Evolutionary conservation across 2,113 vertebrate genomes (phyloP).

Genomic region (Pholis gunnellus): DNA sequence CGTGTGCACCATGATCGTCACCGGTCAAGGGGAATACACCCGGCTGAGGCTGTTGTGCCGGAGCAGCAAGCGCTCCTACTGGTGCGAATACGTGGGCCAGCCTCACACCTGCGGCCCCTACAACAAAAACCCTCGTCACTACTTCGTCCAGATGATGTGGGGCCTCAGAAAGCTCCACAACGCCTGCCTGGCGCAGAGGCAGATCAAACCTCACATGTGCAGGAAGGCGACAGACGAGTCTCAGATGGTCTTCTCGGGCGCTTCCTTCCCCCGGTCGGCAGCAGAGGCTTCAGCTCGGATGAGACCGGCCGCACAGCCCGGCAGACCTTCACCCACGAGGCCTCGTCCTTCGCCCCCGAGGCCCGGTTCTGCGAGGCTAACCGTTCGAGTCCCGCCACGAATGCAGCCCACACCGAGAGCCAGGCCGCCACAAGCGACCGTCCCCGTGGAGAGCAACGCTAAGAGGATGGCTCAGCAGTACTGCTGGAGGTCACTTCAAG

Average conservation of each 20-base stretch:
- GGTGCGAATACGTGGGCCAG: constrained; percentile 87
- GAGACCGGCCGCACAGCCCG: background rate
- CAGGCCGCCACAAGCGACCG: constrained; percentile 15
- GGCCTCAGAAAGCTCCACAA: constrained; percentile 81
- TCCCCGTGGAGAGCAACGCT: constrained; percentile 69
- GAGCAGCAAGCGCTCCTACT: constrained; percentile 77
- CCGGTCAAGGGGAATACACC: constrained; percentile 77
- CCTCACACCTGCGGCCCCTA: constrained; percentile 84
- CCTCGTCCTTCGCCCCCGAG: constrained; percentile 1
- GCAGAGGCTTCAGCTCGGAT: background rate
- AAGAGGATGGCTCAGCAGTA: constrained; percentile 82
- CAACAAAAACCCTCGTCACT: constrained; percentile 84
- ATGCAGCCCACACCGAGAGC: constrained; percentile 38
- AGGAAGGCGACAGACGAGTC: constrained; percentile 81
- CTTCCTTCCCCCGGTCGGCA: constrained; percentile 29
- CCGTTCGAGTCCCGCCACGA: background rate
- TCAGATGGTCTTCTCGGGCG: constrained; percentile 77
- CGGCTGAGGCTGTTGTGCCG: constrained; percentile 82
- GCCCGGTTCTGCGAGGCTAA: background rate
- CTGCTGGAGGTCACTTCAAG: constrained; percentile 87
- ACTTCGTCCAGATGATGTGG: constrained; percentile 85
- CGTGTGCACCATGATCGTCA: constrained; percentile 80
- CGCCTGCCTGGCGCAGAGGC: constrained; percentile 77
- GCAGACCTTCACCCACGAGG: constrained; percentile 4
- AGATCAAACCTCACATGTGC: constrained; percentile 86